Conservation (phyloP, 2,113 vertebrate genomes). For the Oreochromis tanganicae region DNA sequence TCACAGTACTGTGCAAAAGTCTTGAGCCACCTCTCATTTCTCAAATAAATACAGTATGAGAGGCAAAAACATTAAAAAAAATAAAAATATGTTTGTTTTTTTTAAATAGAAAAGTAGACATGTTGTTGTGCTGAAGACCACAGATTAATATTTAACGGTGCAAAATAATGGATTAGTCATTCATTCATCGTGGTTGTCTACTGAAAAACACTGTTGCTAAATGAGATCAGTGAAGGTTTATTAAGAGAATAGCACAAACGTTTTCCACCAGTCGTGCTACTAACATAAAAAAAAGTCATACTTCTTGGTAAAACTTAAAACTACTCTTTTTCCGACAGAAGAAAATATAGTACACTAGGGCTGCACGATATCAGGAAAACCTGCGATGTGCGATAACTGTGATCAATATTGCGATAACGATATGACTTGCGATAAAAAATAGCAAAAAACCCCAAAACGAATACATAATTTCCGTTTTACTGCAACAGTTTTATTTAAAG, state of each 20-base stretch:
- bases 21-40: background rate
- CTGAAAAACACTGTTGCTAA: background rate
- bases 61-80: background rate
- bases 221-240: background rate
- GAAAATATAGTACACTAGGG: background rate
- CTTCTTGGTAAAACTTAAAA: background rate
- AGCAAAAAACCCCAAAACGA: too few species aligned
- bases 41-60: background rate
- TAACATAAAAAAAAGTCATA: background rate
- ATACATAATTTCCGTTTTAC: too few species aligned
- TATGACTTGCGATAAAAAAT: too few species aligned
- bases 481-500: too few species aligned
- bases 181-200: background rate
- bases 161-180: background rate
- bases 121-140: background rate
- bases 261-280: background rate
- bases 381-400: too few species aligned
- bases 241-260: background rate
- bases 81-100: too few species aligned
- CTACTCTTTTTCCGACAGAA: background rate
- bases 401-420: too few species aligned
- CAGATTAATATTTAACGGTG: background rate
- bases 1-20: background rate
- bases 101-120: background rate
- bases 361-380: too few species aligned